Base-by-base conservation (phyloP, 2,888 invertebrate species). In the Papilio demoleus region DNA sequence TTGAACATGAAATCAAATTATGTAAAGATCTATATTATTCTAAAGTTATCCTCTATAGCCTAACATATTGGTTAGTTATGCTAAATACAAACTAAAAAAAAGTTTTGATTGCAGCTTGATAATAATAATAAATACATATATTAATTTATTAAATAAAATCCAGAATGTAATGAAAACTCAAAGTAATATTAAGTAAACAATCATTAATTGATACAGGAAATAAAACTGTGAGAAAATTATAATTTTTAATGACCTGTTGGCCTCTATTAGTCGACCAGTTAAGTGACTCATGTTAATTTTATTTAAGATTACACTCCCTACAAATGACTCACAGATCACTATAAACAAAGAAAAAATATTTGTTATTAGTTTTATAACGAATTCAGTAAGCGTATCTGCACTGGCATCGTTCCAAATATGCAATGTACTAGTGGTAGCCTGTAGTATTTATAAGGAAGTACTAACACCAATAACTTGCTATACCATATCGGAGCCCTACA, bases 401-500 rank as follows among this genome's bases (percentile, higher is more conserved):
- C 68, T 68, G 68, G 68, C 68, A 59, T 31, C 24, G 36, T 11
- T 68, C 61, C 68, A 68, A 68, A 59, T 58, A 64, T 59, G 47
- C 64, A 68, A 19, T 36, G n/a, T 68, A 47, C 59, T 31, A 56
- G 31, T 17, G 31, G n/a, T 47, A 36, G 40, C 45, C 24, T 62
- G 27, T 62, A 47, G 63, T 31, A 47, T 68, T 45, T 62, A 62
- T 56, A 59, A 47, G 64, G 58, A 59, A 64, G 68, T 64, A 59
- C 64, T 56, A 17, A 67, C 31, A 67, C 45, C 27, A 68, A 70
- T 70, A 70, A 67, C 50, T 65, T 17, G 12, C 56, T 74, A 79
- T 76, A 74, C 73, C 74, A 79, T 80, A 80, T 70, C 68, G 71
- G 75, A 74, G 79, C 81, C 82, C 79, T 81, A 73, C 75, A 82